phyloP scores from a whole-genome alignment of 2,797 vertebrate species.

The Sebastes flavidus region DNA sequence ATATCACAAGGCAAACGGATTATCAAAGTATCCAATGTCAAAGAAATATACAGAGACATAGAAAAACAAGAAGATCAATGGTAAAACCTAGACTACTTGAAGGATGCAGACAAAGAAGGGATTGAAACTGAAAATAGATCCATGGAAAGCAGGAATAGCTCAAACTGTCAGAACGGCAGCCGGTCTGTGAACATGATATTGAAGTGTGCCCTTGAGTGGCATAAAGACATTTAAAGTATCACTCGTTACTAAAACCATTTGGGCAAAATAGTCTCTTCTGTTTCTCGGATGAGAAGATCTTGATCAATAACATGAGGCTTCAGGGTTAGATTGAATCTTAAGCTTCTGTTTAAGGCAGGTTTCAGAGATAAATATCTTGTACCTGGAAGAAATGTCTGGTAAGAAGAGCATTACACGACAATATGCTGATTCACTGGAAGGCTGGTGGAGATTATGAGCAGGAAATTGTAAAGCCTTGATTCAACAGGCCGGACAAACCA shows the following conservation, averaged over 20 bases:
- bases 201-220: not conserved
- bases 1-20: not conserved
- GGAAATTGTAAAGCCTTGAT: not conserved
- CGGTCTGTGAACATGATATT: conserved; percentile 7
- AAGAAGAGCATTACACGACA: not conserved
- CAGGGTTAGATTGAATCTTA: conserved; percentile 26
- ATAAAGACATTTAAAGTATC: conserved; percentile 20
- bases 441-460: not conserved
- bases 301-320: conserved; percentile 7
- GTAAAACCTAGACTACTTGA: conserved; percentile 2
- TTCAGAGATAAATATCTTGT: not conserved
- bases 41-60: conserved; percentile 2
- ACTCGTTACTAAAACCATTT: conserved; percentile 9
- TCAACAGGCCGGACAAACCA: not conserved
- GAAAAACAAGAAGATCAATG: conserved; percentile 13
- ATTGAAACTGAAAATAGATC: conserved; percentile 23
- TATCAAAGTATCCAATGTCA: conserved; percentile 23
- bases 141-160: conserved; percentile 20
- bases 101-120: conserved; percentile 7
- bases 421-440: not conserved
- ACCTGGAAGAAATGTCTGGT: not conserved
- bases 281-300: not conserved
- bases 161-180: not conserved
- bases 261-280: not conserved
- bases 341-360: not conserved